Conservation (phyloP, 2,113 vertebrate species). For the Paralichthys olivaceus region DNA sequence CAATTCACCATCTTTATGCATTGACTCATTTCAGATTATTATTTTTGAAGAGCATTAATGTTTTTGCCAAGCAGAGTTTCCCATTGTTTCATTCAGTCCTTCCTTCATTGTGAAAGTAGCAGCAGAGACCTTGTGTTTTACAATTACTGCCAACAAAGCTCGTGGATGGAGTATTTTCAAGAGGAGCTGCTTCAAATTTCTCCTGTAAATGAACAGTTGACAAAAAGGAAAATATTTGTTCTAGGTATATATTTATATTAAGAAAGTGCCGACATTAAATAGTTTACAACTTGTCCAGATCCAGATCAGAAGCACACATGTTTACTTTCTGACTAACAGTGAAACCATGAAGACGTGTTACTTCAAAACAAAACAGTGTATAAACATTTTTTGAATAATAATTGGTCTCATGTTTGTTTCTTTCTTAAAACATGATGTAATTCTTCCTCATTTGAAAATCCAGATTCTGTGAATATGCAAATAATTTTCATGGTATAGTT, state of each 20-base stretch:
- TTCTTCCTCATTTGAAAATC: not conserved
- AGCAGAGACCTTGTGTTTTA: not conserved
- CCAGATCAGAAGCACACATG: not conserved
- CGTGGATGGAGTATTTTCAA: not conserved
- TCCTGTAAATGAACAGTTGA: conserved; percentile 4
- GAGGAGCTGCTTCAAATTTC: conserved; percentile 6
- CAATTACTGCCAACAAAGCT: not conserved
- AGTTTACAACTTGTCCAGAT: not conserved
- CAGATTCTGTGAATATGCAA: not conserved
- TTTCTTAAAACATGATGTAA: not conserved
- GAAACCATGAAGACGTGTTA: too few species aligned
- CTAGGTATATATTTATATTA: not conserved
- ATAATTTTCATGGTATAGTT: not conserved
- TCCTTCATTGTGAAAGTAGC: not conserved
- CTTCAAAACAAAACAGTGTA: too few species aligned
- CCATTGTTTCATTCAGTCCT: conserved; percentile 15
- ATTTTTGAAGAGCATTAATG: not conserved
- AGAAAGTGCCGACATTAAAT: not conserved
- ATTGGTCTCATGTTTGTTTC: not conserved
- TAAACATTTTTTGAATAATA: too few species aligned
- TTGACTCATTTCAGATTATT: conserved; percentile 3
- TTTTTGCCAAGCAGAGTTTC: conserved; percentile 23
- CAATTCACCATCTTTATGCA: conserved; percentile 10
- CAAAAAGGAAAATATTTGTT: not conserved
- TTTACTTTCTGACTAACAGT: too few species aligned